Percentiles rank a stretch among this genome's conserved stretches.
Evolutionary conservation across 2,113 vertebrate genomes (phyloP).

Genomic region (Entomyzon cyanotis): DNA sequence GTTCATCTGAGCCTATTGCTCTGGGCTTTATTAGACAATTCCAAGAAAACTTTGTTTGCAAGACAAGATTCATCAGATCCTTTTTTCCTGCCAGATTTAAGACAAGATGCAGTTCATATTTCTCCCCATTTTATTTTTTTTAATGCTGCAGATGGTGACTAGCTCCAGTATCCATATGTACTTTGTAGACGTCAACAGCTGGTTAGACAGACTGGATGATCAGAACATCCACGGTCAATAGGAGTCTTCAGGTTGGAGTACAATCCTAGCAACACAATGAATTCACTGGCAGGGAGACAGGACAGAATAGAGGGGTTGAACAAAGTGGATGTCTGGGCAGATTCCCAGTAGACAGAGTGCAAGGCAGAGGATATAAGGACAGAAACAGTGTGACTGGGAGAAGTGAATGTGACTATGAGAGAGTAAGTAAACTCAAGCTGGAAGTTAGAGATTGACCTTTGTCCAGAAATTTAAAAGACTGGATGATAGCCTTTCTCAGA

Average conservation of each 20-base stretch:
- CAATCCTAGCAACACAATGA: not conserved
- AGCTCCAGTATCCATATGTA: not conserved
- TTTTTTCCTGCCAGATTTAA: not conserved
- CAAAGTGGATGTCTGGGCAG: not conserved
- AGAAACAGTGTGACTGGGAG: not conserved
- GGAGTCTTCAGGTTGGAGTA: not conserved
- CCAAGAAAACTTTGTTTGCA: not conserved
- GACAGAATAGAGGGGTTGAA: accelerated
- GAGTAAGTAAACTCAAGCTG: not conserved
- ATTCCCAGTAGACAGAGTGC: not conserved
- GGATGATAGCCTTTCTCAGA: not conserved
- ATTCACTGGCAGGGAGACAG: not conserved
- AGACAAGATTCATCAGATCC: not conserved
- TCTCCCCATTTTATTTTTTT: not conserved
- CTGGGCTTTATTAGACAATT: not conserved
- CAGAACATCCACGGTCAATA: not conserved
- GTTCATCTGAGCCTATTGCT: not conserved
- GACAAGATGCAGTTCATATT: not conserved
- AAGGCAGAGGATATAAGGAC: not conserved
- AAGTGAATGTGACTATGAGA: not conserved
- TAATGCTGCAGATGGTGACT: not conserved
- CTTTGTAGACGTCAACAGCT: not conserved
- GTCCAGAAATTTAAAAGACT: not conserved
- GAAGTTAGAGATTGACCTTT: not conserved
- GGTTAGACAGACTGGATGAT: not conserved